phyloP scores from a whole-genome alignment of 2,888 invertebrate genomes.

The Siphlonurus alternatus region DNA sequence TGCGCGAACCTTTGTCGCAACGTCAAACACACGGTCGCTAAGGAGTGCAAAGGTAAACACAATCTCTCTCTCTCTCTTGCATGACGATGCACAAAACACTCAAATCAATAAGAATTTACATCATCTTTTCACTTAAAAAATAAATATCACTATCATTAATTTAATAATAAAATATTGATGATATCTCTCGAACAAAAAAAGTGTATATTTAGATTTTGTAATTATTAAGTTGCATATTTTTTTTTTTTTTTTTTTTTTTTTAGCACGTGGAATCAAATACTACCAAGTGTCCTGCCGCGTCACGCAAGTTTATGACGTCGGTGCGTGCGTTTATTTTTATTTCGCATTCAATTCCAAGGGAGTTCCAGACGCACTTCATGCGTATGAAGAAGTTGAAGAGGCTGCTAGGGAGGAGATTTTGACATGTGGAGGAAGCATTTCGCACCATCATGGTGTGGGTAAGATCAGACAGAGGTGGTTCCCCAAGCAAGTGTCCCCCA shows the following conservation, averaged over 20 bases:
- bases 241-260: conserved; percentile 5
- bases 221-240: neutral
- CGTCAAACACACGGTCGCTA: conserved; percentile 64
- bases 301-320: conserved; percentile 94
- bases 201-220: too few relatives aligned
- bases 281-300: conserved; percentile 65
- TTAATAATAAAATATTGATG: too few relatives aligned
- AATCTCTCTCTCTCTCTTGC: too few relatives aligned
- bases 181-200: too few relatives aligned
- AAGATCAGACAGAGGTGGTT: conserved; percentile 32
- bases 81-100: too few relatives aligned
- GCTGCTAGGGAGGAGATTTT: conserved; percentile 36
- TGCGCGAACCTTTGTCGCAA: conserved; percentile 66
- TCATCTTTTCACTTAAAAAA: too few relatives aligned
- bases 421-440: conserved; percentile 37
- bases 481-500: conserved; percentile 30
- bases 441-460: conserved; percentile 38
- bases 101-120: too few relatives aligned
- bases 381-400: conserved; percentile 35
- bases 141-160: too few relatives aligned
- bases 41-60: conserved; percentile 32
- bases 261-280: conserved; percentile 35
- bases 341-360: conserved; percentile 55
- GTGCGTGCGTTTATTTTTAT: conserved; percentile 92
- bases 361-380: conserved; percentile 29